Evolutionary conservation across 2,113 vertebrate genomes (phyloP), one percentile per base, ranked within the genome.

Genomic region (Anguilla japonica): DNA sequence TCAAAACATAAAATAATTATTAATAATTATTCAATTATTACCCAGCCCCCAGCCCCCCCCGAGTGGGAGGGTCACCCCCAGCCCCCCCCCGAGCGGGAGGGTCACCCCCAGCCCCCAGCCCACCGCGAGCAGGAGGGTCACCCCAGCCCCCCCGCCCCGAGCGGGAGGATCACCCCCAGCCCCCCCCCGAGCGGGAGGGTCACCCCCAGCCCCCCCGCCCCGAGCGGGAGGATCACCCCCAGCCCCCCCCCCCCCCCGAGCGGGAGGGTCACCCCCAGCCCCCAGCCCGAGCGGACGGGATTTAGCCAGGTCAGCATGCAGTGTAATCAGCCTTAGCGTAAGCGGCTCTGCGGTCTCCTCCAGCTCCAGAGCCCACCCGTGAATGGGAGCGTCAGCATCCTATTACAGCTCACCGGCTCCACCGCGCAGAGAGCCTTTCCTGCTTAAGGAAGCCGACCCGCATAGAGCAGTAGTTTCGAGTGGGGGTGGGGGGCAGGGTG

Each of bases 281-380:
- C 56, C 81, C 85, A n/a, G n/a, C 56, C 46, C 53, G 15, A 81
- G 85, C 57, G 41, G 79, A 29, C 56, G 41, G 26, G 79, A 46
- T 56, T 63, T 56, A 82, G 80, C 56, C 34, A 46, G 85, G 79
- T 86, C 56, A 81, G 79, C 79, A 86, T 20, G 41, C 85, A 20
- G 56, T 40, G 3, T 86, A 86, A 82, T 81, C 57, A 67, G 79
- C 41, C 85, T 86, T 82, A 86, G 79, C 41, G 13, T 86, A 86
- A 86, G 85, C 85, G 29, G 50, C 79, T 81, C 78, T 41, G 26
- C 22, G 26, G 20, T n/a, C 26, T 71, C 22, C 22, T n/a, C 63
- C 63, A 71, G 20, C 53, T 29, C 41, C 20, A 15, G 20, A 18
- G 18, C n/a, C 46, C 20, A 34, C 71, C 71, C 13, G n/a, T 16